Base-by-base conservation (phyloP, 2,113 vertebrate species). In the Trematomus loennbergii region DNA sequence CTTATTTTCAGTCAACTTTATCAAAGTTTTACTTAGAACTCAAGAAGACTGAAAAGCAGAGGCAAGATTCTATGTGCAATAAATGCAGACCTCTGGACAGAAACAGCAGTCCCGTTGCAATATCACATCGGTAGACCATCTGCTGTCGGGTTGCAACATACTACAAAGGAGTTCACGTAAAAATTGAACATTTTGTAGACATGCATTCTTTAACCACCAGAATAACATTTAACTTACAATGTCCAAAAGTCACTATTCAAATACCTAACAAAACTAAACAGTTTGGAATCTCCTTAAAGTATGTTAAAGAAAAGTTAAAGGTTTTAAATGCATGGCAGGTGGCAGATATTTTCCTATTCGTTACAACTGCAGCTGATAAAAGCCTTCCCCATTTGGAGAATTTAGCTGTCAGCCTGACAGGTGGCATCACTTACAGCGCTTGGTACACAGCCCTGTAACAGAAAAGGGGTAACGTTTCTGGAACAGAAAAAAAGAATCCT, bases 361-460 rank as follows among this genome's bases (percentile, higher is more conserved):
- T 7, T 57, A 40, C 67, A 25, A 75, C 59, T 67, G 76, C 74
- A 73, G 84, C 81, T 86, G 86, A 88, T 91, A 72, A 79, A 88
- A 64, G 57, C 53, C 75, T 58, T 82, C 58, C 49, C 65, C 81
- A 53, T 18, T 12, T 54, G 72, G 80, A 71, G 76, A 88, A 40
- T 59, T 40, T 61, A 83, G 89, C 77, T 83, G 83, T 89, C 89
- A 86, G 74, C 17, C 57, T 85, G 92, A 90, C 92, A 91, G 91
- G 92, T 88, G 91, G 88, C 87, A 89, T 87, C 82, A 82, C 75
- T 91, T 92, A 82, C 63, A 22, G 57, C 3, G 8, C 55, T 72
- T 2, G 48, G 29, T 82, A 48, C 72, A 70, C 18, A 72, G 78
- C 75, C 22, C 74, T 86, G 79, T 43, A 75, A 59, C 83, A 78